These are phyloP conservation scores for Acrobasis consociella DNA, from an alignment of 2,888 invertebrate genomes.

Conservation along the genomic window DNA sequence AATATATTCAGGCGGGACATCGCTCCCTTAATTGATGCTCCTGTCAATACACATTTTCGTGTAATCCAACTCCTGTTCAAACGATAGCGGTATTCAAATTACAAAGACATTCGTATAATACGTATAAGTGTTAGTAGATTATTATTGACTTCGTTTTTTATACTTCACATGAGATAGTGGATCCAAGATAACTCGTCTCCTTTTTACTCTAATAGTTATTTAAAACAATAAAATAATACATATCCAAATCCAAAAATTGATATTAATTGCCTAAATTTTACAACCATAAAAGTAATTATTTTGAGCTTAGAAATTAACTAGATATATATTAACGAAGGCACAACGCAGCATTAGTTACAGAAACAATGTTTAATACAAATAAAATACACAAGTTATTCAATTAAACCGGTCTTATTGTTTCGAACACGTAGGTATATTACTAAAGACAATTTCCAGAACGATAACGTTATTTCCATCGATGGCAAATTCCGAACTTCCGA, in stretches of 20 bases:
- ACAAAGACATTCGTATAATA: neutral
- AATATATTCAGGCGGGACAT: conserved; percentile 19
- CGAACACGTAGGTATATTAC: neutral
- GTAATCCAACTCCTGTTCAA: conserved; percentile 14
- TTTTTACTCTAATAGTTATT: no score
- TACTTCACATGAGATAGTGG: no score
- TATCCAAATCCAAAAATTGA: no score
- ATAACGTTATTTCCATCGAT: conserved; percentile 12
- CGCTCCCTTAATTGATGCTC: conserved; percentile 17
- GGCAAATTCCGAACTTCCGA: conserved; percentile 15
- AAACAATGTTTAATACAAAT: neutral
- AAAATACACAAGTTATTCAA: neutral
- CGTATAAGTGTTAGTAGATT: neutral
- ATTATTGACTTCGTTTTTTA: no score
- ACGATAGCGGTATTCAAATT: neutral
- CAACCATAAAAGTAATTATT: no score
- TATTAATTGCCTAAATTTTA: no score
- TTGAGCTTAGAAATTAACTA: no score
- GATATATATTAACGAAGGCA: no score
- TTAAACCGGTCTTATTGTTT: neutral
- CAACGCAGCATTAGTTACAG: no score
- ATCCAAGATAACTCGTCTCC: no score
- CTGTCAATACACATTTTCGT: conserved; percentile 12
- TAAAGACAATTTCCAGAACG: conserved; percentile 7
- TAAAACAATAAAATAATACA: no score